Base-by-base conservation (phyloP, 2,797 vertebrate species). In the Coregonus ussuriensis region DNA sequence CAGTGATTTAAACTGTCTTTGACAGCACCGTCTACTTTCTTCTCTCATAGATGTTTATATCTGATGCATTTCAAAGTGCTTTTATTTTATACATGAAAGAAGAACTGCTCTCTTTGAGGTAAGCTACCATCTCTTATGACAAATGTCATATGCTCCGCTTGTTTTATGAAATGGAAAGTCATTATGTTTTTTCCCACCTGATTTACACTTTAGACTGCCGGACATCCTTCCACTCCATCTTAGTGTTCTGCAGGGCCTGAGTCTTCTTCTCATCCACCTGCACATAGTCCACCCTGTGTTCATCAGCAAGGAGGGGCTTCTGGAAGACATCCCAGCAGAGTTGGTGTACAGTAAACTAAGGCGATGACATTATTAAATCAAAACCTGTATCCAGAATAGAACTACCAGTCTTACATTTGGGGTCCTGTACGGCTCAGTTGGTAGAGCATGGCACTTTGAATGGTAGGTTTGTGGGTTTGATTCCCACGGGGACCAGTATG, bases 221-320 rank as follows among this genome's bases (percentile, higher is more conserved):
- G 72, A 96, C 96, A 62, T 99, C 97, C 53, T 95, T 97, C 98
- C 98, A 99, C 91, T 98, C 96, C 90, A 97, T 96, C 85, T 96
- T 98, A 85, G 97, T 99, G 94, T 90, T 96, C 91, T 96, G 96
- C 81, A 99, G 95, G 41, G 98, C 98, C 83, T 98, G 97, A 15
- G 98, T 99, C 92, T 98, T 98, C 94, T 97, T 96, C 83, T 99
- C 96, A 54, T 99, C 98, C 77, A 99, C 97, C 84, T 97, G 95
- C 71, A 99, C 98, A 0, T 99, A 99, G 89, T 99, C 98, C 77
- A 99, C 98, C 78, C 93, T 92, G 82, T 98, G 93, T 14, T 98
- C 97, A 78, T 99, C 94, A 2, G 85, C 87, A 77, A 94, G 84
- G 70, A 90, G 83, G 9, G 93, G 89, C 85, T 99, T 99, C 98